Percentiles rank a stretch among this genome's conserved stretches.
phyloP scores from a whole-genome alignment of 1,140 invertebrate genomes.

The Polyergus mexicanus region DNA sequence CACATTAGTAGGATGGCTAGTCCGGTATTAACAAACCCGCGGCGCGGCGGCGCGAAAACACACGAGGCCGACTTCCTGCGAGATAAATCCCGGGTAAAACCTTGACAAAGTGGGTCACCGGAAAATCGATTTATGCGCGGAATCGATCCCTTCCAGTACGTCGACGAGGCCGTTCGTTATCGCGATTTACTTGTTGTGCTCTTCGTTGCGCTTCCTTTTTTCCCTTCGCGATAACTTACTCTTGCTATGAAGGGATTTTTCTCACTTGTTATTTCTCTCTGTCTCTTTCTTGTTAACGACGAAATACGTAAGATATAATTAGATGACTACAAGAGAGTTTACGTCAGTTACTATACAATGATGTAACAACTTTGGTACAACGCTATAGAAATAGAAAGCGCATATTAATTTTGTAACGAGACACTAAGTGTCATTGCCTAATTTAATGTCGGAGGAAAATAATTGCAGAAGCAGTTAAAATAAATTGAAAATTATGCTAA shows the following conservation, averaged over 20 bases:
- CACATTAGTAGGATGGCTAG: background rate
- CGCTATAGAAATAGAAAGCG: background rate
- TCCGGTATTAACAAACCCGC: background rate
- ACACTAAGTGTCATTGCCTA: slow-evolving; percentile 2
- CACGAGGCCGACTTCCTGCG: background rate
- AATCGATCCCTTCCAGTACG: background rate
- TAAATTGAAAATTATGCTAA: slow-evolving; percentile 10
- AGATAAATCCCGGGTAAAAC: slow-evolving; percentile 16
- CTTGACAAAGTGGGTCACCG: slow-evolving; percentile 4
- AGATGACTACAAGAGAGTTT: background rate
- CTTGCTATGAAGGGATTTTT: background rate
- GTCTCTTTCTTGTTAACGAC: background rate
- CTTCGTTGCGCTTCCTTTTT: background rate
- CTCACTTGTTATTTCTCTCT: background rate
- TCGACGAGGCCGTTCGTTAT: slow-evolving; percentile 22
- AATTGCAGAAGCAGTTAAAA: background rate
- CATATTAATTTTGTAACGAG: slow-evolving; percentile 2
- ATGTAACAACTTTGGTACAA: slow-evolving; percentile 13
- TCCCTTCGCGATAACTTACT: background rate
- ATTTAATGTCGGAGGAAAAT: background rate
- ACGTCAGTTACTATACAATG: background rate
- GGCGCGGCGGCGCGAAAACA: background rate
- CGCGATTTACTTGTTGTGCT: slow-evolving; percentile 31
- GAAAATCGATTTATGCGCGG: slow-evolving; percentile 24
- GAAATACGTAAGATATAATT: slow-evolving; percentile 3